Evolutionary conservation across 2,113 vertebrate genomes (phyloP).

Genomic region (Rhabdomys dilectus): DNA sequence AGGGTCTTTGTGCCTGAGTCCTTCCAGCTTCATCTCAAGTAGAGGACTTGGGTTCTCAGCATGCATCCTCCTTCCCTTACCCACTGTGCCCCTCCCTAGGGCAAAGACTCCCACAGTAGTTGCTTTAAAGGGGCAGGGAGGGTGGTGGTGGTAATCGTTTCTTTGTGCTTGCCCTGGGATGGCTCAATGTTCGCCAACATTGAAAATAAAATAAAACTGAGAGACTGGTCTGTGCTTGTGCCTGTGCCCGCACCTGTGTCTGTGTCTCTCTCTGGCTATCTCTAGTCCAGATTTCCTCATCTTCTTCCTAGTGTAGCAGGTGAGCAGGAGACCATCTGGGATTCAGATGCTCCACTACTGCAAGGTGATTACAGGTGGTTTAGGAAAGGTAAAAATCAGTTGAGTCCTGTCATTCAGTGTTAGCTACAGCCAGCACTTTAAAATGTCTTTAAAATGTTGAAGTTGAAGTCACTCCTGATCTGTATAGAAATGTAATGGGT

Average conservation of each 20-base stretch:
- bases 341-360: neutral
- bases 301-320: neutral
- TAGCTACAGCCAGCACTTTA: neutral
- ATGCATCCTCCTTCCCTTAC: neutral
- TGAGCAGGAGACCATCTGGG: neutral
- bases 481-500: neutral
- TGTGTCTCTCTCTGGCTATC: neutral
- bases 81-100: neutral
- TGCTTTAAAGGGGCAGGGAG: neutral
- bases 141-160: neutral
- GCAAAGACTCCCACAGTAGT: no score
- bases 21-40: neutral
- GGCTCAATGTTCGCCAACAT: neutral
- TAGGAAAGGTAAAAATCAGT: no score
- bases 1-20: neutral
- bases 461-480: neutral
- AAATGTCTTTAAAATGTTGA: neutral
- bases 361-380: neutral
- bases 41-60: neutral
- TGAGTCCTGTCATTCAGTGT: no score
- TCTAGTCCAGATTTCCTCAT: neutral
- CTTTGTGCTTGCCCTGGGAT: neutral
- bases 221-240: no score
- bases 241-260: neutral
- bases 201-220: neutral